phyloP scores from a whole-genome alignment of 2,888 invertebrate genomes.

The Ophioninae sp. region DNA sequence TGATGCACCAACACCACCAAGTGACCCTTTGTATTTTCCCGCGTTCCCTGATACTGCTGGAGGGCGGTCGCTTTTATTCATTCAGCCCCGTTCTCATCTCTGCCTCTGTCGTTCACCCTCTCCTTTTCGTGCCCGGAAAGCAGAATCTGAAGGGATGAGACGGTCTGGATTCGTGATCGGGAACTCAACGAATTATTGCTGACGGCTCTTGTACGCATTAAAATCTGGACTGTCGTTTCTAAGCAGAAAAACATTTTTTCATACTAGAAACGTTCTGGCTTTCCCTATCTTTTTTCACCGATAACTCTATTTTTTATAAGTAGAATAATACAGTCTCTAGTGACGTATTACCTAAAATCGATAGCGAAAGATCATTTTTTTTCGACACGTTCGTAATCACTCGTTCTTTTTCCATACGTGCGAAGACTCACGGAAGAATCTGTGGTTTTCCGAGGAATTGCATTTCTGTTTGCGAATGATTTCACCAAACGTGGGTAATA shows the following conservation, averaged over 20 bases:
- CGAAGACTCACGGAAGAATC: too few species aligned
- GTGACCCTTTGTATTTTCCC: slow-evolving; percentile 38
- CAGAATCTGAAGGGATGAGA: slow-evolving; percentile 35
- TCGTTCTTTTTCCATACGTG: too few species aligned
- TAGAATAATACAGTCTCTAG: too few species aligned
- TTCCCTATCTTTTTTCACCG: not conserved
- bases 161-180: slow-evolving; percentile 33
- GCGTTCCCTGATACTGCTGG: slow-evolving; percentile 15
- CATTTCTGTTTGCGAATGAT: not conserved
- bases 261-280: not conserved
- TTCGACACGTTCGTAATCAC: too few species aligned
- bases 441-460: too few species aligned
- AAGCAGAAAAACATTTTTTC: not conserved
- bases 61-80: slow-evolving; percentile 4
- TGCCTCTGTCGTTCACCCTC: slow-evolving; percentile 4
- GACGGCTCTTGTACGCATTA: not conserved
- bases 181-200: slow-evolving; percentile 28
- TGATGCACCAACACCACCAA: slow-evolving; percentile 35
- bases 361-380: too few species aligned
- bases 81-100: slow-evolving; percentile 14
- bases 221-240: not conserved
- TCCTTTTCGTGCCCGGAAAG: slow-evolving; percentile 3
- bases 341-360: too few species aligned
- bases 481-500: not conserved
- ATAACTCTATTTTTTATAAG: too few species aligned